phyloP scores from a whole-genome alignment of 1,140 invertebrate genomes.

The Globodera rostochiensis region DNA sequence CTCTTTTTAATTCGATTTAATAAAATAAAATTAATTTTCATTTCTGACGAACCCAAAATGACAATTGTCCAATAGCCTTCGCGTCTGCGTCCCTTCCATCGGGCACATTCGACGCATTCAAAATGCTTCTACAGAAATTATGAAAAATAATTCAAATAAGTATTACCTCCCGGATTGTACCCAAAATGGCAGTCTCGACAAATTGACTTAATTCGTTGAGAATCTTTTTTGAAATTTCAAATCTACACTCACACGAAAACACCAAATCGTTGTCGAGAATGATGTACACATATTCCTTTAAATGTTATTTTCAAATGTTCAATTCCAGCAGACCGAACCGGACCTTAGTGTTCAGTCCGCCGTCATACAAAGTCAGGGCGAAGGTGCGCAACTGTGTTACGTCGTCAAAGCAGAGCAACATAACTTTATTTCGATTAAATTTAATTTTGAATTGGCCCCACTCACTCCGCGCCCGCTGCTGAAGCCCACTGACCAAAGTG shows the following conservation, averaged over 20 bases:
- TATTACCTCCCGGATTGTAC: neutral
- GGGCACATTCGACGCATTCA: neutral
- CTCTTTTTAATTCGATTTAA: too few species aligned
- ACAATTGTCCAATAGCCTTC: conserved; percentile 33
- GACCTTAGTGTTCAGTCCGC: neutral
- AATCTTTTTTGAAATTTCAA: neutral
- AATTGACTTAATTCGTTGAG: neutral
- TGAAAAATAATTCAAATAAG: neutral
- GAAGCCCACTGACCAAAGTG: neutral
- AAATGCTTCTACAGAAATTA: too few species aligned
- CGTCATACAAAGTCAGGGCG: neutral
- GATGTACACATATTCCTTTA: neutral
- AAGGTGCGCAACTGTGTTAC: neutral
- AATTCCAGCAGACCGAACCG: neutral
- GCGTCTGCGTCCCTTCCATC: conserved; percentile 40
- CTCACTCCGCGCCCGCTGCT: neutral
- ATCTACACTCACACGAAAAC: neutral
- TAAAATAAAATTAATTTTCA: too few species aligned
- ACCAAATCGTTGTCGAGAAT: neutral
- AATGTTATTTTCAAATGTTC: neutral
- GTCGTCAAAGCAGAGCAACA: neutral
- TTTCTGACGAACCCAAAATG: conserved; percentile 37
- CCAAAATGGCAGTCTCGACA: neutral
- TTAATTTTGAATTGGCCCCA: neutral
- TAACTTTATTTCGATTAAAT: neutral